phyloP scores from a whole-genome alignment of 2,888 invertebrate species.

The Phyllotreta cruciferae region DNA sequence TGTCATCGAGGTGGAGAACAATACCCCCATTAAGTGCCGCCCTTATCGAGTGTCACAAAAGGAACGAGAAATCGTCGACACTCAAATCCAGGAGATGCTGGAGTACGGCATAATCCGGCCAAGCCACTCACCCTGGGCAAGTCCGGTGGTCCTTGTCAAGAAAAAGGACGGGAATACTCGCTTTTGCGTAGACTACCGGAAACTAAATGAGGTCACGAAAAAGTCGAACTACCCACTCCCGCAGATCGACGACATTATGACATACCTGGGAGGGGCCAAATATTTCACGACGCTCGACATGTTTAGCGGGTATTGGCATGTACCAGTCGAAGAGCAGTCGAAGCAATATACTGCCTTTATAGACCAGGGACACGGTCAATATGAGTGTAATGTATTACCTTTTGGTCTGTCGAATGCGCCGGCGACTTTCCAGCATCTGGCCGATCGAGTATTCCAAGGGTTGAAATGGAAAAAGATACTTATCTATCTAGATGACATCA shows the following conservation, averaged over 20 bases:
- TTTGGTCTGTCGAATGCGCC: slow-evolving; percentile 46
- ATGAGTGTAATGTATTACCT: slow-evolving; percentile 41
- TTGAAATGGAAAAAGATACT: slow-evolving; percentile 40
- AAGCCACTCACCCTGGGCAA: slow-evolving; percentile 29
- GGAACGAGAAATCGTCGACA: slow-evolving; percentile 34
- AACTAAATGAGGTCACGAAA: slow-evolving; percentile 37
- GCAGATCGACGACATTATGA: slow-evolving; percentile 41
- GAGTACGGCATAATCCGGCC: slow-evolving; percentile 33
- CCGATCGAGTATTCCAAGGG: slow-evolving; percentile 38
- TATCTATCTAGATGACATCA: slow-evolving; percentile 43
- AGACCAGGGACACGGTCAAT: slow-evolving; percentile 39
- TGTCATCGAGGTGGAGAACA: slow-evolving; percentile 34
- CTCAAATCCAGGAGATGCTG: slow-evolving; percentile 39
- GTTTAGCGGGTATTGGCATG: slow-evolving; percentile 42
- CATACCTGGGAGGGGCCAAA: slow-evolving; percentile 34
- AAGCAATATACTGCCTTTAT: slow-evolving; percentile 42
- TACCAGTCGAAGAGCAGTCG: slow-evolving; percentile 28
- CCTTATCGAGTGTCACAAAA: slow-evolving; percentile 39
- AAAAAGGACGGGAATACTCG: slow-evolving; percentile 33
- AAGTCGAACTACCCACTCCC: slow-evolving; percentile 42
- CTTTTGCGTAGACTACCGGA: slow-evolving; percentile 38
- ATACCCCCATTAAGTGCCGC: slow-evolving; percentile 33
- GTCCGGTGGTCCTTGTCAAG: slow-evolving; percentile 34
- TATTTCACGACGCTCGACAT: slow-evolving; percentile 43
- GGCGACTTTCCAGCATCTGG: slow-evolving; percentile 40